Evolutionary conservation across 2,113 vertebrate species (phyloP), one percentile per base, ranked within the genome.

Genomic region (Lanius collurio): DNA sequence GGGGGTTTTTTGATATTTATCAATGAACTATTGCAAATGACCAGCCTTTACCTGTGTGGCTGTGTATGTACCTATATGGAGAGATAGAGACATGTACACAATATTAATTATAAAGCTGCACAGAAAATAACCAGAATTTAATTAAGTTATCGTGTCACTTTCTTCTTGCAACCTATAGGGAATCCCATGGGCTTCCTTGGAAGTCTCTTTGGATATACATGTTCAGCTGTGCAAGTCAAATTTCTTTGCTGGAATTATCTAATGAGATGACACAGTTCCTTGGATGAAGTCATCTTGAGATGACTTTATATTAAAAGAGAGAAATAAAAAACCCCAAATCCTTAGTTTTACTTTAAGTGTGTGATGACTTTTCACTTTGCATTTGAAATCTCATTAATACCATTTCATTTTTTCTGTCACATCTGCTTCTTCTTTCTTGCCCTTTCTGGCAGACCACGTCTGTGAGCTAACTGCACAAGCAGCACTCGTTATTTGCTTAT

Each of bases 401-500:
- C 20, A 89, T 93, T 95, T 93, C 80, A 16, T 7, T 56, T 94
- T 95, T 95, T 95, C 94, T 56, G 86, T 93, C 59, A 83, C 52
- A 30, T 77, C 50, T 60, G 4, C 78, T 82, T 13, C 82, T 94
- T 92, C 64, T 89, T 97, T 88, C 53, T 94, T 94, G 62, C 75
- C 62, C 69, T 97, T 63, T 93, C 59, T 82, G 91, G 87, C 87
- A 76, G 59, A 93, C 94, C 93, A 93, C 33, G 71, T 95, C 91
- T 95, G 70, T 89, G 81, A 89, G 67, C 79, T 92, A 95, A 84
- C 46, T 89, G 76, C 62, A 95, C 87, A 96, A 96, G 96, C 42
- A 96, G 62, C 46, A n/a, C 64, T 97, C 77, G 47, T 97, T 97
- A 97, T 90, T 94, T n/a, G 79, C 95, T 98, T 97, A 95, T 94